Percentiles rank a stretch among this genome's conserved stretches.
phyloP scores from a whole-genome alignment of 2,113 vertebrate species.

The Notarius lentiginosus region DNA sequence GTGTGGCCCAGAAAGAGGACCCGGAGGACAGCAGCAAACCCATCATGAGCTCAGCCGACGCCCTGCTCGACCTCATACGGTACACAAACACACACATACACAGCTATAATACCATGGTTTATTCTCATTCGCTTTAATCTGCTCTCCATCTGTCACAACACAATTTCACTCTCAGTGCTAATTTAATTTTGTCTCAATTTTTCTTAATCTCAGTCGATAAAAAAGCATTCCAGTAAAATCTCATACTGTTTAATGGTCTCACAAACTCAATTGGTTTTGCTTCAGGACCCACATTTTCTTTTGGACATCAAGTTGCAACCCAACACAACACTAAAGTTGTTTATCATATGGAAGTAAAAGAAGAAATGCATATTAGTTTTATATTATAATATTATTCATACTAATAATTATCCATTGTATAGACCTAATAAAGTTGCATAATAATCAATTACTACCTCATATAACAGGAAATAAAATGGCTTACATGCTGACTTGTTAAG shows the following conservation, averaged over 20 bases:
- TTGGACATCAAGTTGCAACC: too few species aligned
- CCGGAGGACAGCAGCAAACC: slow-evolving; percentile 85
- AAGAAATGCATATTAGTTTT: too few species aligned
- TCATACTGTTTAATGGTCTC: neutral
- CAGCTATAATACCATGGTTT: neutral
- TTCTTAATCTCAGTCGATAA: neutral
- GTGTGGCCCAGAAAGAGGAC: slow-evolving; percentile 90
- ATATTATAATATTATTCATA: too few species aligned
- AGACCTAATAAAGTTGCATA: too few species aligned
- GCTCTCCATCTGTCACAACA: neutral
- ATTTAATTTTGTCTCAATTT: neutral
- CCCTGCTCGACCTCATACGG: slow-evolving; percentile 94
- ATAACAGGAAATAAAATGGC: too few species aligned
- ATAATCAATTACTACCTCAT: too few species aligned
- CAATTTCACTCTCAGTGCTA: neutral
- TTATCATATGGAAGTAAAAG: too few species aligned
- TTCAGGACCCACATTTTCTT: too few species aligned
- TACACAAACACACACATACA: slow-evolving; percentile 53
- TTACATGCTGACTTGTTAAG: too few species aligned
- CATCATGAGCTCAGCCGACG: slow-evolving; percentile 95
- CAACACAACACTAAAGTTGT: too few species aligned
- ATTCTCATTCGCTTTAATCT: neutral
- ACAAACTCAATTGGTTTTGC: neutral
- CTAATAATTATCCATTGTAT: too few species aligned
- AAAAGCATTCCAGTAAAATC: neutral